These are phyloP conservation scores for Leptinotarsa rubiginosa DNA, from an alignment of 2,888 invertebrate genomes.

Conservation along the genomic window DNA sequence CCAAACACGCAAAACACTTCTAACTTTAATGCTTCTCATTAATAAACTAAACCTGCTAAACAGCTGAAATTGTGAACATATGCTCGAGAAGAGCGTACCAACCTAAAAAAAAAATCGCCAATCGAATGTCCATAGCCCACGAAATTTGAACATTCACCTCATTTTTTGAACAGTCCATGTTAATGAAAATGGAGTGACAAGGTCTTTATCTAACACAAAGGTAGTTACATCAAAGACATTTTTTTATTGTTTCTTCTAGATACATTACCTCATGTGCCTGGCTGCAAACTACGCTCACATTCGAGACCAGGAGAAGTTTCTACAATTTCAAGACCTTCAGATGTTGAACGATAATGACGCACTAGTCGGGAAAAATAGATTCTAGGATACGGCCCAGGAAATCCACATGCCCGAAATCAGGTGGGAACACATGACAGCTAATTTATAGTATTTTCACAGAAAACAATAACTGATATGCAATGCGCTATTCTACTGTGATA, in stretches of 20 bases:
- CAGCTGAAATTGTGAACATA: no score
- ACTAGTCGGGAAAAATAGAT: conserved; percentile 85
- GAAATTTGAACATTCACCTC: no score
- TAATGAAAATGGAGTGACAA: no score
- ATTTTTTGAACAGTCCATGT: no score
- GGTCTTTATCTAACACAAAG: neutral
- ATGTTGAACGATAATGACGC: conserved; percentile 81
- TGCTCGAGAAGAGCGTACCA: no score
- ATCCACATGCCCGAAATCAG: conserved; percentile 65
- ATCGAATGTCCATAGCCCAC: no score
- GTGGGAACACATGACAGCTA: conserved; percentile 48
- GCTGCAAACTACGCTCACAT: conserved; percentile 97
- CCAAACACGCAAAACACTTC: no score
- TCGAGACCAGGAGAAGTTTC: conserved; percentile 92
- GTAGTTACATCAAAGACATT: neutral
- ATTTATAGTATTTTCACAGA: neutral
- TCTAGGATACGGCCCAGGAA: conserved; percentile 85
- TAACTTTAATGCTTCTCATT: no score
- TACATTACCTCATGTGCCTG: conserved; percentile 94
- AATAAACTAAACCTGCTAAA: no score
- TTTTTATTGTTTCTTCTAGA: conserved; percentile 58
- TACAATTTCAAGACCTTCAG: conserved; percentile 90
- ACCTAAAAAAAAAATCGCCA: no score
- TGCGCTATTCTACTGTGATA: neutral
- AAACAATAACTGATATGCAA: neutral